These are phyloP conservation scores for Carlito syrichta DNA, from an alignment of 2,113 vertebrate genomes.

Conservation along the genomic window DNA sequence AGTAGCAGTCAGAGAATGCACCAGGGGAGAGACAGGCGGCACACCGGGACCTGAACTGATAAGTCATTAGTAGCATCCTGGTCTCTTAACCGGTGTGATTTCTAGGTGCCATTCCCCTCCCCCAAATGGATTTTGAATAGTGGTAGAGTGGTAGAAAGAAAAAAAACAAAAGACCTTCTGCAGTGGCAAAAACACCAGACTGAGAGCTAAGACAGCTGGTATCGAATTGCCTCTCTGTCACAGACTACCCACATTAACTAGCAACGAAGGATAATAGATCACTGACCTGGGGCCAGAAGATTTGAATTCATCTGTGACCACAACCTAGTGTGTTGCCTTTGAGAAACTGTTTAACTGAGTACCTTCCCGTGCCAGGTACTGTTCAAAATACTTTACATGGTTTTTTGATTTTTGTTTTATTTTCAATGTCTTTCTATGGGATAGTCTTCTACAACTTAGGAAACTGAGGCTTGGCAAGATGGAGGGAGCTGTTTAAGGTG, in stretches of 20 bases:
- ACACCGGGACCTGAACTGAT: neutral
- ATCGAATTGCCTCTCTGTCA: neutral
- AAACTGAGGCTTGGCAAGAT: neutral
- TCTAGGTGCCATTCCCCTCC: neutral
- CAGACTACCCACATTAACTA: neutral
- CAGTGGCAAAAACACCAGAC: neutral
- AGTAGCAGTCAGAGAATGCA: neutral
- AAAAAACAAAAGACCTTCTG: neutral
- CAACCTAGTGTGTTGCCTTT: fast-evolving
- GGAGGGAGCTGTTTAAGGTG: neutral
- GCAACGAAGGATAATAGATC: neutral
- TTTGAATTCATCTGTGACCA: neutral
- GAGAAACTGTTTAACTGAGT: neutral
- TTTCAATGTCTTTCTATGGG: neutral
- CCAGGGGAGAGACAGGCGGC: neutral
- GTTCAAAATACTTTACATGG: neutral
- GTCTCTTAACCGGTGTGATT: neutral
- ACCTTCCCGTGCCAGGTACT: neutral
- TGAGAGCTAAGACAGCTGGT: neutral
- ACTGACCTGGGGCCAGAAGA: neutral
- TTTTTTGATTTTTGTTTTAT: neutral
- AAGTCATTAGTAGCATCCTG: neutral
- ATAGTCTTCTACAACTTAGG: neutral
- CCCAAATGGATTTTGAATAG: neutral
- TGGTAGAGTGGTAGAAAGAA: too few species aligned